Conservation (phyloP, 2,113 vertebrate genomes). For the Thymallus thymallus region DNA sequence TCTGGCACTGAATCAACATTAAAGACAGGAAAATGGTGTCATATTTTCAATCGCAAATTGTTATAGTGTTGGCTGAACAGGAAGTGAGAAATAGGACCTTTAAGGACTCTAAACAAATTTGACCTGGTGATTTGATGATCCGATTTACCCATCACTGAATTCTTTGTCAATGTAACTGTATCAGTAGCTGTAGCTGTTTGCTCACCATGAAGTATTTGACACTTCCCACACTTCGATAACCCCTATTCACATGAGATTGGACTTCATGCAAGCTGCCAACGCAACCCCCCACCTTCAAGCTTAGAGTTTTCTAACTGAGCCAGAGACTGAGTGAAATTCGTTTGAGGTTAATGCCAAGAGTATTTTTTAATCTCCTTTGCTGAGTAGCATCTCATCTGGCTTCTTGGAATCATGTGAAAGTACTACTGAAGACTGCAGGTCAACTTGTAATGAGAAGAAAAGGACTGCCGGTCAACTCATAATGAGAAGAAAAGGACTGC, state of each 20-base stretch:
- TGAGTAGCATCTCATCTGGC: conserved; percentile 12
- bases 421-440: neutral
- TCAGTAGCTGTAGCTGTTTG: neutral
- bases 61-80: neutral
- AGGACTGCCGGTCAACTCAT: too few species aligned
- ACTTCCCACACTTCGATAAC: neutral
- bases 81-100: neutral
- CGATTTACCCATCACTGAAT: neutral
- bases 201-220: neutral
- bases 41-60: conserved; percentile 29
- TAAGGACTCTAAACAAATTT: neutral
- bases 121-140: neutral
- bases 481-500: too few species aligned
- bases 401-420: conserved; percentile 22
- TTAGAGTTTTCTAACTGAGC: conserved; percentile 1
- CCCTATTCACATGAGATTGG: neutral
- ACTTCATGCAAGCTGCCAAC: neutral
- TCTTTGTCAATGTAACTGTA: neutral
- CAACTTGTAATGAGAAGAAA: too few species aligned
- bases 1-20: conserved; percentile 61
- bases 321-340: neutral
- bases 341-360: conserved; percentile 3
- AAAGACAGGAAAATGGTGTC: conserved; percentile 42
- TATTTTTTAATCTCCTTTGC: conserved; percentile 16
- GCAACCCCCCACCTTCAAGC: neutral